Base-by-base conservation (phyloP, 2,888 invertebrate genomes). In the Pristionchus entomophagus region DNA sequence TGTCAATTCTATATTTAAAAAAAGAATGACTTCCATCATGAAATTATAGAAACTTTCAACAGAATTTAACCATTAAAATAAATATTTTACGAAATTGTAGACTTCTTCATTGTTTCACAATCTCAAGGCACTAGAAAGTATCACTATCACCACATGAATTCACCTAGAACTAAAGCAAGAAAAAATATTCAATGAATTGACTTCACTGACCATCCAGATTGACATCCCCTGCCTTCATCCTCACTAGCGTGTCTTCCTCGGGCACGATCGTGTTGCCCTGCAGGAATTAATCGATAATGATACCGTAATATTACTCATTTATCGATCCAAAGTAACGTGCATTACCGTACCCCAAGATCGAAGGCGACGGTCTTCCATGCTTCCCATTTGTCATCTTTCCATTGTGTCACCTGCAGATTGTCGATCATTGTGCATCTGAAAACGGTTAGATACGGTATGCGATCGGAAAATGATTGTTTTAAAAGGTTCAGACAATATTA, bases 201-300 rank as follows among this genome's bases (percentile, higher is more conserved):
- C n/a, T n/a, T n/a, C n/a, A 53, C 81, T 5, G 12, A 81, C 93
- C 92, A 86, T 92, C 91, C 62, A 91, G 86, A 2, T 89, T 90
- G 85, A 90, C 92, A 56, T 93, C 93, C 35, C 93, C 93, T 35
- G 91, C 90, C 5, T 93, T 90, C 87, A 93, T 91, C 19, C 91
- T 62, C 19, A 89, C 89, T 35, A 84, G 65, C 8, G 89, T 88
- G 69, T 83, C 86, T 10, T 85, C 84, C 19, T 89, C 89, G 1
- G 49, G 19, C 10, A 84, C 45, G 29, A 88, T 73, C 78, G 26
- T 10, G 78, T 78, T 29, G 8, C 12, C 32, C 49, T 49, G 45
- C 26, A 29, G 45, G 3, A 77, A 38, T 38, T 1, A 6, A 65
- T 17, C 65, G 65, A 65, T 65, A 65, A 17, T 12, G 29, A 19